Evolutionary conservation across 1,140 invertebrate genomes (phyloP), one percentile per base, ranked within the genome.

Genomic region (Nasonia vitripennis): DNA sequence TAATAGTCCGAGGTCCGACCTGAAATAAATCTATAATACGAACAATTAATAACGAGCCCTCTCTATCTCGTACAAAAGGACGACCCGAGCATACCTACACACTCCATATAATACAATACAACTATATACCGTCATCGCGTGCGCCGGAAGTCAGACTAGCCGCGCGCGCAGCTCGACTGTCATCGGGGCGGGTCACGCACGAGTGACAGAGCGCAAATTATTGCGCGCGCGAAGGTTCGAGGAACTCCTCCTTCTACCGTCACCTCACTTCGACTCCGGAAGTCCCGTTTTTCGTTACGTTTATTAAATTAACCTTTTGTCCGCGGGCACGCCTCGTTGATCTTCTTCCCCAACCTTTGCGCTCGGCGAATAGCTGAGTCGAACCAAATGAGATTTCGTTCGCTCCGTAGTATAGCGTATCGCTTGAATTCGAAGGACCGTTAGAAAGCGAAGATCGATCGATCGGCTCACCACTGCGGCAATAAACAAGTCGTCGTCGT

Each of bases 281-380:
- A 1, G 78, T 80, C 34, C 62, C 55, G 34, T 70, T 80, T 37
- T 80, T 70, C 78, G 78, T 80, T 80, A 27, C 78, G 67, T 70
- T 81, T 81, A 81, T 81, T 81, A 70, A 81, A 81, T 81, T 81
- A 81, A 31, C 70, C 70, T n/a, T 71, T 71, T 71, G 70, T 71
- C 20, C n/a, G 7, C 7, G 68, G 31, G 34, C 27, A 34, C 27
- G 23, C 14, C 31, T 71, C 34, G 70, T 71, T 62, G 55, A 62
- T n/a, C 7, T 55, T n/a, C 7, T n/a, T n/a, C 5, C 1, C 20
- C 55, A 20, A 20, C 4, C 41, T 9, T 45, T 45, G 41, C 34
- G 34, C 5, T 37, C 5, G 10, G 11, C 41, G 41, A 41, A 41
- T 7, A 41, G 41, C 9, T 41, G 41, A 41, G 41, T 41, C 41